phyloP scores from a whole-genome alignment of 2,888 invertebrate genomes.

The Hylaea fasciaria region DNA sequence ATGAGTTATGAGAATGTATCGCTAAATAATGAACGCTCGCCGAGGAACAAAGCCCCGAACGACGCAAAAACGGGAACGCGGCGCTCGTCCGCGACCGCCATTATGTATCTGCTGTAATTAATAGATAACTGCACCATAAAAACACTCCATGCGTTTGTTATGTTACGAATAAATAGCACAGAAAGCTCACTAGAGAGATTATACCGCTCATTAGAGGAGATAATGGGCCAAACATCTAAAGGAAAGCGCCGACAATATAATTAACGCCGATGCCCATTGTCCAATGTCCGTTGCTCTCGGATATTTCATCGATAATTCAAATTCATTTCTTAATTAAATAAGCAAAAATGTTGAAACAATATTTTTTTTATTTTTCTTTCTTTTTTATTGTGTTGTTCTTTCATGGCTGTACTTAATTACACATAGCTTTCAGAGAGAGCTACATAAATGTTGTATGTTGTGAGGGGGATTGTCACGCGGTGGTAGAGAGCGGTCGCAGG shows the following conservation, averaged over 20 bases:
- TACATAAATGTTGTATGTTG: conserved; percentile 22
- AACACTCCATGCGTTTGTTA: conserved; percentile 1
- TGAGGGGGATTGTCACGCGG: conserved; percentile 23
- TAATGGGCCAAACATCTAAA: background rate
- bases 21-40: conserved; percentile 44
- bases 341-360: too few species aligned
- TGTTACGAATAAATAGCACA: conserved; percentile 4
- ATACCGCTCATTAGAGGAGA: conserved; percentile 10
- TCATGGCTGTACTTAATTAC: background rate
- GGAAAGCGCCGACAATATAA: background rate
- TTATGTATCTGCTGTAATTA: conserved; percentile 6
- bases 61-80: conserved; percentile 30
- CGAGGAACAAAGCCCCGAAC: conserved; percentile 33
- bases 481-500: conserved; percentile 10
- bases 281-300: too few species aligned
- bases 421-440: background rate
- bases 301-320: too few species aligned
- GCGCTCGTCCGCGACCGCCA: background rate
- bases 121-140: conserved; percentile 7
- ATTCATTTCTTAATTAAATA: too few species aligned
- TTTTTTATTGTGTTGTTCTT: too few species aligned
- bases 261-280: too few species aligned
- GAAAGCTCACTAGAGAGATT: background rate
- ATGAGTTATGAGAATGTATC: conserved; percentile 49
- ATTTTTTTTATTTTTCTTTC: too few species aligned